These are phyloP conservation scores for Siniperca knerii DNA, from an alignment of 2,113 vertebrate species.

Conservation along the genomic window DNA sequence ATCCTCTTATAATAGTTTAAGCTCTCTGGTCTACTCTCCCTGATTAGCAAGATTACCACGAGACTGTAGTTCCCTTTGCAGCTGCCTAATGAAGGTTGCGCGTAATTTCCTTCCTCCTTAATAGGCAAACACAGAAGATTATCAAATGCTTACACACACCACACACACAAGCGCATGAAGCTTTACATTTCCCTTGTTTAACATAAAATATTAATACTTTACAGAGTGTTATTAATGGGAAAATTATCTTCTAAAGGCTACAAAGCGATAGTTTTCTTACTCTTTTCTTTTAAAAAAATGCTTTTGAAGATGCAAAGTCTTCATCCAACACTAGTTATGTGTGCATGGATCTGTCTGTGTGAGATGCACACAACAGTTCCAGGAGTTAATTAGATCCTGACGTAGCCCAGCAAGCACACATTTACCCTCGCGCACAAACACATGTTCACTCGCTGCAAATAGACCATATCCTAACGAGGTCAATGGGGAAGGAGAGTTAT, in stretches of 20 bases:
- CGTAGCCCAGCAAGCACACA: slow-evolving; percentile 46
- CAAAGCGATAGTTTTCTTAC: slow-evolving; percentile 18
- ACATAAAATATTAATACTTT: slow-evolving; percentile 56
- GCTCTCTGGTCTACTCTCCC: slow-evolving; percentile 11
- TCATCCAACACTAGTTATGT: slow-evolving; percentile 9
- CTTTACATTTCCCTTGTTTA: slow-evolving; percentile 43
- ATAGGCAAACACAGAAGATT: slow-evolving; percentile 43
- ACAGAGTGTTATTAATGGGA: slow-evolving; percentile 46
- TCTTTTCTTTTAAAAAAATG: neutral
- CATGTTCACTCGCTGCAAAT: slow-evolving; percentile 48
- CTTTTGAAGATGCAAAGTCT: slow-evolving; percentile 31
- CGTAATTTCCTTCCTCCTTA: slow-evolving; percentile 38
- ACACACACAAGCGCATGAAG: neutral
- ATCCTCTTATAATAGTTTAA: slow-evolving; percentile 28
- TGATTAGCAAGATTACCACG: slow-evolving; percentile 40
- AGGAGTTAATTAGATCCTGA: slow-evolving; percentile 66
- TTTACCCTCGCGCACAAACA: slow-evolving; percentile 50
- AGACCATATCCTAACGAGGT: slow-evolving; percentile 65
- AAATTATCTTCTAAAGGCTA: slow-evolving; percentile 51
- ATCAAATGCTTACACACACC: slow-evolving; percentile 25
- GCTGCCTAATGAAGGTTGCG: slow-evolving; percentile 41
- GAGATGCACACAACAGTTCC: slow-evolving; percentile 26
- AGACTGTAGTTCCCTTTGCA: slow-evolving; percentile 23
- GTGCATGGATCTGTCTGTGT: slow-evolving; percentile 12
- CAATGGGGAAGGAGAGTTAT: slow-evolving; percentile 61